These are phyloP conservation scores for Scolopax rusticola DNA, from an alignment of 2,797 vertebrate genomes.

Conservation along the genomic window DNA sequence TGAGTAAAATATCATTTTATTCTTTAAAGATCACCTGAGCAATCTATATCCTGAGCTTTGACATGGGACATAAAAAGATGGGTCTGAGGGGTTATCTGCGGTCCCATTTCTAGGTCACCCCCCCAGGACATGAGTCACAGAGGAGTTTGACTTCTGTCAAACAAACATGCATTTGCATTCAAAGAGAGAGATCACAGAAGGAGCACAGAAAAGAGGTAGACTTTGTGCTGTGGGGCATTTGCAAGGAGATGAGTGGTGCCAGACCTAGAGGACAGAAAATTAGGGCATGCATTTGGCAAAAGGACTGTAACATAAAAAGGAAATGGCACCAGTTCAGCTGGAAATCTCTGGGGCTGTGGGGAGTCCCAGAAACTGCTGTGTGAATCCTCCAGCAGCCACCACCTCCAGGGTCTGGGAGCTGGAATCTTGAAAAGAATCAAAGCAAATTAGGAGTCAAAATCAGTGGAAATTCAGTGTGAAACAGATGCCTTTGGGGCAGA, in stretches of 20 bases:
- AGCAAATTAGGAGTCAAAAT: neutral
- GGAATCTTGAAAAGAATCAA: neutral
- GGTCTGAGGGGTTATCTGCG: neutral
- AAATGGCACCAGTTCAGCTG: neutral
- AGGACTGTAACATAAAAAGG: neutral
- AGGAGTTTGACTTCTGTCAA: neutral
- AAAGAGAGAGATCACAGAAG: neutral
- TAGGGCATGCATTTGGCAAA: neutral
- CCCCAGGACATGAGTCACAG: neutral
- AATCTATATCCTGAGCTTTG: neutral
- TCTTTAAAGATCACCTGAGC: neutral
- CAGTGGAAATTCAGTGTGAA: neutral
- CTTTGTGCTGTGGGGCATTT: neutral
- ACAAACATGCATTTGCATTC: neutral
- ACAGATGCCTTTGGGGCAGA: neutral
- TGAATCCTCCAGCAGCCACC: neutral
- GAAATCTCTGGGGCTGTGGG: neutral
- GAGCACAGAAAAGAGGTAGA: neutral
- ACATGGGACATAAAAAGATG: neutral
- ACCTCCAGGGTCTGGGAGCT: neutral
- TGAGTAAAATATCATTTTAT: neutral
- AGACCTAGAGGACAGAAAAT: constrained; percentile 3
- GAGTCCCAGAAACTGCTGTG: neutral
- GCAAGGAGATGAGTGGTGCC: neutral
- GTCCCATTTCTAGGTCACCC: neutral